A percentile compares a stretch with the other conserved stretches of the same genome.
phyloP scores from a whole-genome alignment of 2,888 invertebrate species.

The Fabriciana adippe region DNA sequence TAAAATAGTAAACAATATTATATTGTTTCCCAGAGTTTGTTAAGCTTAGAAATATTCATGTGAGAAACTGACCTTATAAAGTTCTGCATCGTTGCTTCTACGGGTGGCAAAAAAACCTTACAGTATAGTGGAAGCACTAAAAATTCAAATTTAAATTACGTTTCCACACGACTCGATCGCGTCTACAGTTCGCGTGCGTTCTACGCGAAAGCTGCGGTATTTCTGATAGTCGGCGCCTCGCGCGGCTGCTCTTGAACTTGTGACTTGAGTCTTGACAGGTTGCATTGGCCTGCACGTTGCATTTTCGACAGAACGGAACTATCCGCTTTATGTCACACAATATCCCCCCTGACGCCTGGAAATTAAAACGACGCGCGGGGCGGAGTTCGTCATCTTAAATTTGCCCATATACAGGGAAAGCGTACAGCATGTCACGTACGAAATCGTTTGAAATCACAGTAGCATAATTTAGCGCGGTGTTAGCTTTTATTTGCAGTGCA shows the following conservation, averaged over 20 bases:
- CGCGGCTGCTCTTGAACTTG: conserved; percentile 73
- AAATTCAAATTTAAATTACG: conserved; percentile 50
- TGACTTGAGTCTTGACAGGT: conserved; percentile 59
- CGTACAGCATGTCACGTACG: conserved; percentile 38
- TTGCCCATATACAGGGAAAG: conserved; percentile 36
- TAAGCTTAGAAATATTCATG: conserved; percentile 4
- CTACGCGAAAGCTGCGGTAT: conserved; percentile 61
- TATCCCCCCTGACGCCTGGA: conserved; percentile 31
- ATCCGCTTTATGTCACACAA: conserved; percentile 23
- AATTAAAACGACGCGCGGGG: conserved; percentile 27
- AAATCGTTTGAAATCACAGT: conserved; percentile 36
- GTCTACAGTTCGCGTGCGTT: conserved; percentile 54
- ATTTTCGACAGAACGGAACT: conserved; percentile 52
- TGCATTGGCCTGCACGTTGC: conserved; percentile 67
- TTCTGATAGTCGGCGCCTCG: conserved; percentile 57
- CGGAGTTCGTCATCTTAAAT: conserved; percentile 23
- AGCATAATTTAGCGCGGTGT: conserved; percentile 30
- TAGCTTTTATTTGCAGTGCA: conserved; percentile 42
- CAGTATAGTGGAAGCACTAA: conserved; percentile 46
- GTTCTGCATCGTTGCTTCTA: conserved; percentile 66
- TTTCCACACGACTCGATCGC: conserved; percentile 51
- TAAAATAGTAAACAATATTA: neutral
- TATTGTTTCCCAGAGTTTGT: neutral
- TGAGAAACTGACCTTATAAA: conserved; percentile 64
- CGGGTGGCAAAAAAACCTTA: conserved; percentile 47